Evolutionary conservation across 2,888 invertebrate genomes (phyloP), one percentile per base, ranked within the genome.

Genomic region (Heliconius cydno): DNA sequence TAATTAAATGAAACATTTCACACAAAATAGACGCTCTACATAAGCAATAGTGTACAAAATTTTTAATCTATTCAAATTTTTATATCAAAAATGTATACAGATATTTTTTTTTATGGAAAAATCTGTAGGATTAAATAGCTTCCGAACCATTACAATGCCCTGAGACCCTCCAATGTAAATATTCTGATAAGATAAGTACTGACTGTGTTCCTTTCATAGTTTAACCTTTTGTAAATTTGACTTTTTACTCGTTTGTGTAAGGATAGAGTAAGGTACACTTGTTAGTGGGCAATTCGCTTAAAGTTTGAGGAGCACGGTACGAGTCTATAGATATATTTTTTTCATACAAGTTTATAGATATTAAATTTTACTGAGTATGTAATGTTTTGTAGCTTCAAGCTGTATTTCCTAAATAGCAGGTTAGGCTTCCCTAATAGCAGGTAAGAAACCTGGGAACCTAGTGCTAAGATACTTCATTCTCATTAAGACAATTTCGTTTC

Each of bases 131-230:
- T n/a, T 65, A 60, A 57, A 41, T 79, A 65, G 57, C 68, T 66
- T 46, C 15, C 71, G 67, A 76, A 77, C 80, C 82, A 74, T 83
- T 82, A 77, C 83, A 84, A 84, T 82, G 83, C 81, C 84, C 83
- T 82, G 80, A 83, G 84, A 78, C 89, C 87, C 88, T 90, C 89
- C 89, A 84, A 81, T 91, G 90, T 92, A 91, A 84, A 91, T 92
- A 91, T 15, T 79, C 80, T 83, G 76, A 81, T 82, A 81, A 81
- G 79, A 77, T 85, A 85, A 84, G 83, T 85, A 85, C 83, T 85
- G 85, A 87, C 86, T 86, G 86, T 88, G 87, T 87, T 87, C 87
- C 87, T 87, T 86, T 87, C 72, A 76, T 84, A 85, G 84, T 81
- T 82, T 84, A 84, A 83, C 75, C 80, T 84, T 85, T 84, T 88